These are phyloP conservation scores for Escarpia spicata DNA, from an alignment of 2,888 invertebrate species.

Conservation along the genomic window DNA sequence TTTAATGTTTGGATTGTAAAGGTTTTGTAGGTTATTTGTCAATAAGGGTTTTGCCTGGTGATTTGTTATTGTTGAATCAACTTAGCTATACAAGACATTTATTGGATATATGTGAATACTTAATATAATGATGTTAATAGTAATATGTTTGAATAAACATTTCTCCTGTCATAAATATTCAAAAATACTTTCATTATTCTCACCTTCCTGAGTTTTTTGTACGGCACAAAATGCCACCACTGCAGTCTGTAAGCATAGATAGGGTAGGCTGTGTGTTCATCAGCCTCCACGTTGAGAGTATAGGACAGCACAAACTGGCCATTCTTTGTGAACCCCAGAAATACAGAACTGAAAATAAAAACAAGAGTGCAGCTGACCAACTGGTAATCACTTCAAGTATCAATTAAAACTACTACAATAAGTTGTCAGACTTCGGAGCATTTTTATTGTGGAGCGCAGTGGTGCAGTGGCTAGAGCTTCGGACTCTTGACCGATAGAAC, in stretches of 20 bases:
- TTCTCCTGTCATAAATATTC: background rate
- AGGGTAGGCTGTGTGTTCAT: conserved; percentile 59
- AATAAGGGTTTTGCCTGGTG: background rate
- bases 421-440: too few species aligned
- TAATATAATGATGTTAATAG: background rate
- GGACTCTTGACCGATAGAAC: too few species aligned
- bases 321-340: conserved; percentile 94
- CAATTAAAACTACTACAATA: background rate
- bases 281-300: conserved; percentile 70
- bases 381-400: background rate
- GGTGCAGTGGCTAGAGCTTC: too few species aligned
- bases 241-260: conserved; percentile 72
- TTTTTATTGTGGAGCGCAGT: too few species aligned
- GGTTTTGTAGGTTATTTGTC: background rate
- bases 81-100: background rate
- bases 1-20: background rate
- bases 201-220: conserved; percentile 69
- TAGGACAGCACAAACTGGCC: conserved; percentile 92
- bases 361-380: background rate
- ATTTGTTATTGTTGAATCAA: background rate
- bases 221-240: conserved; percentile 75
- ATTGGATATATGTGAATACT: background rate
- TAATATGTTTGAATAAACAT: background rate
- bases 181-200: background rate
- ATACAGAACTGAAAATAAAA: conserved; percentile 77